Evolutionary conservation across 2,113 vertebrate genomes (phyloP).

Genomic region (Alouatta palliata): DNA sequence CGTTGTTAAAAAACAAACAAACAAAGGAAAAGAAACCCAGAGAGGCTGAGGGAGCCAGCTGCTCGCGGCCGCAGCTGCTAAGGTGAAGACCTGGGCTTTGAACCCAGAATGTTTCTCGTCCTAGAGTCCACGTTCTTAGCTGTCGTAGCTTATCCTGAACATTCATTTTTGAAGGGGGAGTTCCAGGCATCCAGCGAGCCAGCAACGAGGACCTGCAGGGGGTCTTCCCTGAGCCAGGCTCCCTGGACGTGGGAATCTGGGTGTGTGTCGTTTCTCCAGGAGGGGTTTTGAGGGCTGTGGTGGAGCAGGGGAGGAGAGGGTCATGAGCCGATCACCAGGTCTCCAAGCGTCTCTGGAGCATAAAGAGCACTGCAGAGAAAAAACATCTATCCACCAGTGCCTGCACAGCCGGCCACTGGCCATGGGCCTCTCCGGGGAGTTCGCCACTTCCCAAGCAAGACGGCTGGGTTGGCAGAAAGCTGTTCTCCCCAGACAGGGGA

Average conservation of each 20-base stretch:
- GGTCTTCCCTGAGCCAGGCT: too few species aligned
- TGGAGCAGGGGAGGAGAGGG: background rate
- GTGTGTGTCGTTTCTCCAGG: background rate
- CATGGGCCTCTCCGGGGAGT: background rate
- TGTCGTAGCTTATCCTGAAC: background rate
- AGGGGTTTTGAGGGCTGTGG: too few species aligned
- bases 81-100: background rate
- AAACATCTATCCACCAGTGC: background rate
- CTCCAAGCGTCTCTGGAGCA: background rate
- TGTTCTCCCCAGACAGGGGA: background rate
- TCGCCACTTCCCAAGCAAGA: background rate
- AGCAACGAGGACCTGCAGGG: fast-evolving
- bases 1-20: too few species aligned
- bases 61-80: fast-evolving
- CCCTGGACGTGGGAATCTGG: background rate
- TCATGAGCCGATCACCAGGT: background rate
- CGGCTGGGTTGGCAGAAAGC: too few species aligned
- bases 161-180: background rate
- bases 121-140: background rate
- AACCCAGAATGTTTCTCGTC: background rate
- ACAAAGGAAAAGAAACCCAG: too few species aligned
- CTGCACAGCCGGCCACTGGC: background rate
- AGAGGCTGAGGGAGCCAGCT: background rate
- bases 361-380: background rate
- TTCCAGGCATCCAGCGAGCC: background rate